Base-by-base conservation (phyloP, 2,888 invertebrate genomes). In the Sympetrum striolatum region DNA sequence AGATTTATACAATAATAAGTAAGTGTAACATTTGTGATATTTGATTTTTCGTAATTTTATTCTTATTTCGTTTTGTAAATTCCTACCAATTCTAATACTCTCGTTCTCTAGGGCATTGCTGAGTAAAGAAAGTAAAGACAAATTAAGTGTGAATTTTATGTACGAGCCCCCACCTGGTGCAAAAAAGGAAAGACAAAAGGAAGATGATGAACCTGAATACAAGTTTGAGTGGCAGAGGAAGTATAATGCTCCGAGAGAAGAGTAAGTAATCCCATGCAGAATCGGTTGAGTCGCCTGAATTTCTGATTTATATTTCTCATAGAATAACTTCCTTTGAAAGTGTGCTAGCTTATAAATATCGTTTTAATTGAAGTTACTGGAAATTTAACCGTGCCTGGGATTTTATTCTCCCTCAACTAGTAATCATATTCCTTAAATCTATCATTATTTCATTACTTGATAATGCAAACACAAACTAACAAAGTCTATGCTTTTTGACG, bases 171-270 rank as follows among this genome's bases (percentile, higher is more conserved):
- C 99, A 58, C 99, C 99, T 35, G 99, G 99, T 82, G 97, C 98
- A 0, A 98, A 98, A 92, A 98, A 98, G 93, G 98, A 98, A 93
- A 95, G 98, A 90, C 98, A 98, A 94, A 96, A 97, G 91, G 98
- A 98, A 93, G 98, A 98, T 92, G 97, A 98, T 93, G 99, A 99
- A 93, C 98, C 98, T 0, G 99, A 99, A 93, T 99, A 98, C 93
- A 99, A 99, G 94, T 99, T 99, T 95, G 99, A 99, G 93, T 99
- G 99, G 99, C 99, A 99, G 94, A 95, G 99, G 81, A 99, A 99
- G 94, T 99, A 98, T 93, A 99, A 99, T 95, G 99, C 99, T 8
- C 99, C 99, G 0, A 95, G 99, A 94, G 99, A 99, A 94, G 98
- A 95, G 95, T 95, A 94, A 93, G 94, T 93, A 80, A 79, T 91